These are phyloP conservation scores for Lysiphlebus fabarum DNA, from an alignment of 1,140 invertebrate genomes.

Conservation along the genomic window DNA sequence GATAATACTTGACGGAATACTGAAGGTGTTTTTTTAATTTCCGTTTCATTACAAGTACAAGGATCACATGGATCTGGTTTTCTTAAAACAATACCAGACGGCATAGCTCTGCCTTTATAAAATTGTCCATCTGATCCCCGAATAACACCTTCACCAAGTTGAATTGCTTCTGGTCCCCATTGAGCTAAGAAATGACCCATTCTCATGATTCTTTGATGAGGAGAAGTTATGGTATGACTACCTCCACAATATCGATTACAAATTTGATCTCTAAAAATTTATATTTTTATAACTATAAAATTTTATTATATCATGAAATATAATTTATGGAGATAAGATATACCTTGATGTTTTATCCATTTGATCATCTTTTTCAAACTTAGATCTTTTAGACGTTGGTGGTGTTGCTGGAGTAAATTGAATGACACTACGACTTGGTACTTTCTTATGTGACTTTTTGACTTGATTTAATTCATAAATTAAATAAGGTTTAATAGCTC, in stretches of 20 bases:
- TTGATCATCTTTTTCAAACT: constrained; percentile 18
- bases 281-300: background rate
- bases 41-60: background rate
- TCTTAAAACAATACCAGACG: background rate
- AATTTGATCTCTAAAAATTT: constrained; percentile 54
- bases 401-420: constrained; percentile 45
- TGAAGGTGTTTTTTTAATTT: too few relatives aligned
- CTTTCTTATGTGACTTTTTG: constrained; percentile 56
- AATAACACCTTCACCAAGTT: constrained; percentile 52
- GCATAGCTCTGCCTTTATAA: constrained; percentile 31
- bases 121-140: constrained; percentile 56
- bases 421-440: constrained; percentile 48
- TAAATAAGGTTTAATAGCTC: constrained; percentile 63
- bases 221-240: constrained; percentile 66
- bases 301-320: background rate
- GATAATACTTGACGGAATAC: background rate
- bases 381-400: constrained; percentile 30
- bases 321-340: background rate
- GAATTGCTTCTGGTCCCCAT: constrained; percentile 60
- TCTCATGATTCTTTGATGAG: constrained; percentile 62
- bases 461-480: constrained; percentile 66
- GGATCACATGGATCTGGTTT: constrained; percentile 14
- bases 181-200: constrained; percentile 61
- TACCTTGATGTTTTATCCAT: constrained; percentile 30
- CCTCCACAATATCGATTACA: constrained; percentile 72